Base-by-base conservation (phyloP, 2,113 vertebrate species). In the Otus sunia region DNA sequence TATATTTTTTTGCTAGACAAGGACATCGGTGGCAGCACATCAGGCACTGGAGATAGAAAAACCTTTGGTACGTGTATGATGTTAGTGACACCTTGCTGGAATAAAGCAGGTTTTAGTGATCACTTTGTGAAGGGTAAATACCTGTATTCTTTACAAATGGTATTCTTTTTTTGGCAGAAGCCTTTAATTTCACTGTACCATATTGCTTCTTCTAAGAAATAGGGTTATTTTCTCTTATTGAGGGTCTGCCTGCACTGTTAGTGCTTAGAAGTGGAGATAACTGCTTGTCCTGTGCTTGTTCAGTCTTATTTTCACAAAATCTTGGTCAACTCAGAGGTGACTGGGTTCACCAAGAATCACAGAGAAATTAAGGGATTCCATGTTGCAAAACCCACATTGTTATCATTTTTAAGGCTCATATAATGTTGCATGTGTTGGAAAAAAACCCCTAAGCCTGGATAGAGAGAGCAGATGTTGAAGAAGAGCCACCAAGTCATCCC, bases 401-500 rank as follows among this genome's bases (percentile, higher is more conserved):
- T 36, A 9, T 7, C 2, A 0, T 50, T 77, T 52, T 41, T 15
- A 15, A 41, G 59, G 53, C 16, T 58, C 4, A 0, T 32, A 2
- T 56, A 52, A 47, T 0, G 3, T 25, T 6, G 1, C 1, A 8
- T 15, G 47, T 6, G 41, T 19, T 25, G 19, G 41, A 52, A 72
- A 53, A 63, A 32, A 3, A 4, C 43, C 43, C 41, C 34, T 10
- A 36, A 74, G 43, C 50, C 16, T 12, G 15, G 12, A 15, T 53
- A 22, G 23, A 16, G 36, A 30, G 37, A 30, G 34, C 6, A 11
- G 23, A 22, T 27, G 60, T 11, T 36, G 37, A 49, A 19, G 43
- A 64, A 12, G 45, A 86, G 34, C 36, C 56, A 6, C 0, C 17
- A 20, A 74, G 25, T 19, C 60, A 39, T 13, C 58, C 67, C 58